phyloP scores from a whole-genome alignment of 2,888 invertebrate genomes.

The Allolobophora icterica region DNA sequence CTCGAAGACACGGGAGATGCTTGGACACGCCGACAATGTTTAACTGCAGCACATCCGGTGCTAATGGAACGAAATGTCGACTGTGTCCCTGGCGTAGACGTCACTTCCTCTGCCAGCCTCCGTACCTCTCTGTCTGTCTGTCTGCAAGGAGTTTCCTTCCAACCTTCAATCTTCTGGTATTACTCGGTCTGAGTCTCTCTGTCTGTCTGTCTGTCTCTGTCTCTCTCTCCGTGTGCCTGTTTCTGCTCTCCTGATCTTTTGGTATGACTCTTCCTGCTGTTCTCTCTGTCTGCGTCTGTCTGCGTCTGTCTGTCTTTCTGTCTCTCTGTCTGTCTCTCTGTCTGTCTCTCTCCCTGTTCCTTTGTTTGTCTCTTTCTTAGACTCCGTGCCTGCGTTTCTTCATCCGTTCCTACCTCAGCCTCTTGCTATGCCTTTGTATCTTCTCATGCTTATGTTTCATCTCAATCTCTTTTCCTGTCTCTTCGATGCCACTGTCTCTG shows the following conservation, averaged over 20 bases:
- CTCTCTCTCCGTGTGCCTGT: neutral
- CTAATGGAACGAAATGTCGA: neutral
- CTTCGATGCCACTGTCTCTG: neutral
- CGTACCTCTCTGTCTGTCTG: neutral
- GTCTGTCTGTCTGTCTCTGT: neutral
- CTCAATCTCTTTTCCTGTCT: neutral
- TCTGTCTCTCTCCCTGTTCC: slow-evolving; percentile 28
- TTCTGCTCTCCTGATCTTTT: neutral
- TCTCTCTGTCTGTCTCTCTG: neutral
- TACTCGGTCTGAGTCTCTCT: neutral
- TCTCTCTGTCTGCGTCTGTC: neutral
- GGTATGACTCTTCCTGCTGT: no score
- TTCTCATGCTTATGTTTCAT: no score
- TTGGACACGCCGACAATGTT: neutral
- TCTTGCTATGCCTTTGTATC: no score
- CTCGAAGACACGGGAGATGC: neutral
- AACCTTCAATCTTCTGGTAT: no score
- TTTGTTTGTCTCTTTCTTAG: neutral
- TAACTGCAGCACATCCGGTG: neutral
- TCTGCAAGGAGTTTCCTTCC: neutral
- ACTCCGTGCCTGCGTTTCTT: neutral
- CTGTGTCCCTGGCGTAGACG: neutral
- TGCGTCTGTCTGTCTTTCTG: neutral
- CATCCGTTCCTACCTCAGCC: no score
- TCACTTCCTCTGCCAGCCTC: no score